Evolutionary conservation across 2,113 vertebrate genomes (phyloP), one percentile per base, ranked within the genome.

Genomic region (Quiscalus mexicanus): DNA sequence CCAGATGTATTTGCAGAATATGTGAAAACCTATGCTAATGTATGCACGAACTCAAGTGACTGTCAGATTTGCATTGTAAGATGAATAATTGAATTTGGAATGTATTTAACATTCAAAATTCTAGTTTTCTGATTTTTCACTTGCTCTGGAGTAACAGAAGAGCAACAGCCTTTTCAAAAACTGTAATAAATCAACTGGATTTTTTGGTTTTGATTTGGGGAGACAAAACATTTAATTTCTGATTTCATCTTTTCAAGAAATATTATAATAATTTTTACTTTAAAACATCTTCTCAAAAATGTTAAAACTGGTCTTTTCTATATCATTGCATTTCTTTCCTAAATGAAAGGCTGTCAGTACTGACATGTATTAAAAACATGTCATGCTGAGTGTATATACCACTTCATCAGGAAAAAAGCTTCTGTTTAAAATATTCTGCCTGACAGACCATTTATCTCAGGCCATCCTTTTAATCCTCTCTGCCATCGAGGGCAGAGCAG

Each of bases 21-120:
- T 74, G 67, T 91, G 75, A 75, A 94, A 94, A 93, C 62, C 56
- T 74, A 89, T 88, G 75, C 82, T 94, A 95, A 94, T 93, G 13
- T 59, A 95, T 79, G 78, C 82, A 85, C 3, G 58, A 87, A 82
- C 20, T 35, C 78, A 83, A 74, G 16, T 41, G 63, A 13, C 55
- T 90, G 75, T 91, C 89, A 92, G 87, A 93, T 96, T 94, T 87
- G 27, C 84, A 80, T 52, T 74, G 71, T 90, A 89, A 84, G 33
- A 42, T 50, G 92, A 86, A 92, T 88, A 96, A 83, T 65, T 86
- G 83, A 92, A 77, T 33, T 50, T 2, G 21, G 41, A 86, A 86
- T 80, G 21, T 74, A 80, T 94, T 94, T 94, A 86, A 56, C 6
- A 47, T 84, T 73, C 45, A 74, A 63, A 80, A 77, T 84, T 77